Evolutionary conservation across 2,888 invertebrate genomes (phyloP).

Genomic region (Netelia melanura): DNA sequence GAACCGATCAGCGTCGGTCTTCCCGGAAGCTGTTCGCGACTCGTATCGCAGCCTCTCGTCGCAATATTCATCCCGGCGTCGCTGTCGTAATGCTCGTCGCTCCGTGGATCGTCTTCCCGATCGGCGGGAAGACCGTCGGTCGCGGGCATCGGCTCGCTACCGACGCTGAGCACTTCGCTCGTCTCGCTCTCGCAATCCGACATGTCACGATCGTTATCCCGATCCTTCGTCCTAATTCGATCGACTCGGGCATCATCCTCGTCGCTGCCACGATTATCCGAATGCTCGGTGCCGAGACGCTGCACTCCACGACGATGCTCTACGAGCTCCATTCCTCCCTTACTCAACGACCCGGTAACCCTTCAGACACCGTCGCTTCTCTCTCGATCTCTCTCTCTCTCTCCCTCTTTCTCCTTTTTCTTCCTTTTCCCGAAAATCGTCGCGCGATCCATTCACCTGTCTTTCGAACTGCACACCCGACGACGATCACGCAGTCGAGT

Average conservation of each 20-base stretch:
- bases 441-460: conserved; percentile 59
- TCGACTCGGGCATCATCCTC: conserved; percentile 70
- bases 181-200: conserved; percentile 85
- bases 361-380: conserved; percentile 18
- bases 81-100: conserved; percentile 74
- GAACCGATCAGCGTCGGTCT: conserved; percentile 34
- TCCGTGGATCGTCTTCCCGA: conserved; percentile 69
- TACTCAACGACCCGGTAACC: conserved; percentile 7
- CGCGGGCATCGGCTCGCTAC: conserved; percentile 88
- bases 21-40: conserved; percentile 39
- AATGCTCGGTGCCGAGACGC: conserved; percentile 70
- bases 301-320: conserved; percentile 67
- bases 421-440: conserved; percentile 7
- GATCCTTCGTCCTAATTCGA: conserved; percentile 50
- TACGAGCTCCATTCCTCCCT: conserved; percentile 69
- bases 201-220: conserved; percentile 72
- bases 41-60: conserved; percentile 74
- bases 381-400: conserved; percentile 24
- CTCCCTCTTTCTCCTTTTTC: not conserved
- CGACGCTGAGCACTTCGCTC: conserved; percentile 93
- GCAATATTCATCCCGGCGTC: conserved; percentile 74
- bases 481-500: conserved; percentile 67
- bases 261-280: conserved; percentile 66
- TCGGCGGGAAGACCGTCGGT: conserved; percentile 69
- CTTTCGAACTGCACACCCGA: conserved; percentile 63